Evolutionary conservation across 2,888 invertebrate species (phyloP), one percentile per base, ranked within the genome.

Genomic region (Gryllus longicercus): DNA sequence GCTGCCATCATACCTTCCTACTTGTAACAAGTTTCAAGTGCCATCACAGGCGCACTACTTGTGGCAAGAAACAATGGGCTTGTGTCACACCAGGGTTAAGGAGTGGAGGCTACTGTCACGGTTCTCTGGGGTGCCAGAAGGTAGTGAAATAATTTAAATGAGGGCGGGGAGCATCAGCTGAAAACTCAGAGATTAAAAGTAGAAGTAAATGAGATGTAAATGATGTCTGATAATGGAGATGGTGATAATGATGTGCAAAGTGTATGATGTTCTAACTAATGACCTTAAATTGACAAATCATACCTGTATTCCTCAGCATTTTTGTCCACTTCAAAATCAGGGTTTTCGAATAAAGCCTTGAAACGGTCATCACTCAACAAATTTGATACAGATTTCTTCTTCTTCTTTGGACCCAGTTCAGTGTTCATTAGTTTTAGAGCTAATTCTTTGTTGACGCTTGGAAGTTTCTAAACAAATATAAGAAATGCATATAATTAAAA

Each of bases 321-420:
- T 84, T 92, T 93, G 86, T 98, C 95, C 80, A 98, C 94, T 87
- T 97, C 93, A 87, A 95, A 99, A 85, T 97, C 96, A 16, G 96
- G 93, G 88, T 99, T 95, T 84, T 92, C 92, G 87, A 99, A 99
- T 86, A 99, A 88, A 2, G 91, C 93, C 86, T 95, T 94, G 88
- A 99, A 99, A 84, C 99, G 91, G 82, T 93, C 90, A 87, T 99
- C 99, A 84, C 93, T 90, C 81, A 99, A 89, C 18, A 98, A 88
- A 85, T 90, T 92, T 1, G 89, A 85, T 1, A 89, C 86, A 50
- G 85, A 85, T 78, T 86, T 86, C 84, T 91, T 91, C 84, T 90
- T 91, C 83, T 90, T 91, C 79, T 90, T 90, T 82, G 88, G 88
- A 11, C 85, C 86, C 16, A 84, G 85, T 84, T 92, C 90, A 79